A percentile compares a stretch with the other conserved stretches of the same genome.
These are phyloP conservation scores for Caenorhabditis imperialis DNA, from an alignment of 2,888 invertebrate genomes.

Conservation along the genomic window DNA sequence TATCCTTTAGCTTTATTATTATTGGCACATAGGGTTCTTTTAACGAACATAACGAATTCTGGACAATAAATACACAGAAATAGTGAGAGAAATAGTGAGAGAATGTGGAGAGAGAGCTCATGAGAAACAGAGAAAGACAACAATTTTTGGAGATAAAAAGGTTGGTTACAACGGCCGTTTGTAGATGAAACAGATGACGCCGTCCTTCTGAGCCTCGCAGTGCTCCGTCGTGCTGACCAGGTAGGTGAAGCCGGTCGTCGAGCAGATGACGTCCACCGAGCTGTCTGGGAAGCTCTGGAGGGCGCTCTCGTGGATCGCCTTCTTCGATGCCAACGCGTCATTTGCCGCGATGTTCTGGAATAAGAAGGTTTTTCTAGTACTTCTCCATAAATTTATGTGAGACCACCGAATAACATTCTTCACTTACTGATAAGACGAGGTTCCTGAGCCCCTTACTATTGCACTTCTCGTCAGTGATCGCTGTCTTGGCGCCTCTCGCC, in stretches of 20 bases:
- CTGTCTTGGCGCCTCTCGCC: slow-evolving; percentile 59
- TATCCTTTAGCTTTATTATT: slow-evolving; percentile 16
- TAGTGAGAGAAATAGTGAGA: too few species aligned
- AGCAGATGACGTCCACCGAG: slow-evolving; percentile 65
- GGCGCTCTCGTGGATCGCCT: slow-evolving; percentile 62
- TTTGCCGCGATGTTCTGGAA: slow-evolving; percentile 62
- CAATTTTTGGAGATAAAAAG: background rate
- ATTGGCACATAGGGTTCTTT: background rate
- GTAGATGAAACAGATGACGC: slow-evolving; percentile 67
- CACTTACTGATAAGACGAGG: slow-evolving; percentile 52
- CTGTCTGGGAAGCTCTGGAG: slow-evolving; percentile 55
- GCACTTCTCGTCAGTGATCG: slow-evolving; percentile 63
- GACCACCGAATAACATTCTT: background rate
- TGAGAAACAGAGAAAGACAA: background rate
- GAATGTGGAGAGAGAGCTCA: too few species aligned
- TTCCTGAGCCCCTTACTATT: slow-evolving; percentile 60
- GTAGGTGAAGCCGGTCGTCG: slow-evolving; percentile 66
- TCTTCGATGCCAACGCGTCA: slow-evolving; percentile 63
- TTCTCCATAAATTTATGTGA: too few species aligned
- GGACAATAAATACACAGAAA: too few species aligned
- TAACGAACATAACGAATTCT: too few species aligned
- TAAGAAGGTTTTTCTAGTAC: background rate
- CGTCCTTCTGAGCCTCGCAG: slow-evolving; percentile 67
- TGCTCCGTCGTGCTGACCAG: slow-evolving; percentile 66
- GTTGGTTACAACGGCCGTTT: slow-evolving; percentile 55